phyloP scores from a whole-genome alignment of 2,888 invertebrate genomes.

The Operophtera brumata region DNA sequence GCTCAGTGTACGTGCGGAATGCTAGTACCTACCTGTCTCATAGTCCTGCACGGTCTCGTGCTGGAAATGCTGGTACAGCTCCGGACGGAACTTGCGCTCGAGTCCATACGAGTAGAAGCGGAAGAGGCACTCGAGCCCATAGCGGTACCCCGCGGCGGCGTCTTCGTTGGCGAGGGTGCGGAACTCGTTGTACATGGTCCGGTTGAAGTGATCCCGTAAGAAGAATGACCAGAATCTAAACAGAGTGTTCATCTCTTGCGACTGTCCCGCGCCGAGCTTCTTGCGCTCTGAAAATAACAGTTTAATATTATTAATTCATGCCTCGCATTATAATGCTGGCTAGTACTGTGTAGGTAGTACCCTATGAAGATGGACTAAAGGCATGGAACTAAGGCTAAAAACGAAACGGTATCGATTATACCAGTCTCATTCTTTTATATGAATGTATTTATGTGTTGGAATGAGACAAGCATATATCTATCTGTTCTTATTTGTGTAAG shows the following conservation, averaged over 20 bases:
- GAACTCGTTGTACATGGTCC: constrained; percentile 99
- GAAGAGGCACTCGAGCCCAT: constrained; percentile 91
- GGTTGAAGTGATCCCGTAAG: constrained; percentile 98
- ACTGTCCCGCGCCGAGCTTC: constrained; percentile 95
- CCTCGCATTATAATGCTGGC: too few relatives aligned
- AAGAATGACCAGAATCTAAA: constrained; percentile 99
- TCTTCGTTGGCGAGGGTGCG: constrained; percentile 95
- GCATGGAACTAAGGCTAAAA: too few relatives aligned
- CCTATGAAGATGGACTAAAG: too few relatives aligned
- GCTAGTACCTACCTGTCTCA: constrained; percentile 83
- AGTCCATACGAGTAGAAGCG: constrained; percentile 99
- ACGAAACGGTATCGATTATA: too few relatives aligned
- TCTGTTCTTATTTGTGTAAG: too few relatives aligned
- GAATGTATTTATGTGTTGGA: too few relatives aligned
- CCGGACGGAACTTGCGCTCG: constrained; percentile 97
- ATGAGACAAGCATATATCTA: too few relatives aligned
- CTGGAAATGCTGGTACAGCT: constrained; percentile 97
- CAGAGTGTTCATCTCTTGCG: constrained; percentile 99
- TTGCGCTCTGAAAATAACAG: constrained; percentile 93
- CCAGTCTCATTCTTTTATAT: too few relatives aligned
- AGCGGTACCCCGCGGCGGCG: constrained; percentile 93
- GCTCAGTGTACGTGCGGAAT: constrained; percentile 78
- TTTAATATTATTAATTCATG: too few relatives aligned
- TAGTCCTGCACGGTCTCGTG: constrained; percentile 94
- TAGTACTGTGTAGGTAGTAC: too few relatives aligned